Percentiles rank a stretch among this genome's conserved stretches.
phyloP scores from a whole-genome alignment of 92 coral and sea anemone genomes.

The Palythoa caribaeorum region DNA sequence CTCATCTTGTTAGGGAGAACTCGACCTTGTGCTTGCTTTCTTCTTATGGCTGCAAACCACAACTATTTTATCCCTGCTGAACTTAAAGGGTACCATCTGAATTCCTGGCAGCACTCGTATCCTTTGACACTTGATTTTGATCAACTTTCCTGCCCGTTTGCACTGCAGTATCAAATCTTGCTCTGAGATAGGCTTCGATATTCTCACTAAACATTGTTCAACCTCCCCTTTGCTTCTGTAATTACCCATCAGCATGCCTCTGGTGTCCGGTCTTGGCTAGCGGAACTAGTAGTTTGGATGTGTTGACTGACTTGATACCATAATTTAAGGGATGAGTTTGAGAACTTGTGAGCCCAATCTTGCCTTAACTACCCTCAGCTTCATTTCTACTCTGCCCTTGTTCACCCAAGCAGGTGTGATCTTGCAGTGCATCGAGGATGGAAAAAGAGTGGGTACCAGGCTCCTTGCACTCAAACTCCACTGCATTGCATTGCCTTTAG shows the following conservation, averaged over 20 bases:
- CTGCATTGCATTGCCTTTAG: neutral
- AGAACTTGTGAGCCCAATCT: slow-evolving; percentile 70
- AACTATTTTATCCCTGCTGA: slow-evolving; percentile 51
- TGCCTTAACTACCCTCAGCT: slow-evolving; percentile 65
- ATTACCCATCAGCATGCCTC: slow-evolving; percentile 53
- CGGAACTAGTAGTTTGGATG: slow-evolving; percentile 43
- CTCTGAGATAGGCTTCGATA: slow-evolving; percentile 49
- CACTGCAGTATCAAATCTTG: slow-evolving; percentile 58
- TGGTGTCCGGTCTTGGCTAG: slow-evolving; percentile 35
- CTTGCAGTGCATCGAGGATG: slow-evolving; percentile 62
- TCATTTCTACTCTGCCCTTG: slow-evolving; percentile 38
- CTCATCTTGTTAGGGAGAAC: neutral
- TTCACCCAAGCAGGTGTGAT: slow-evolving; percentile 60
- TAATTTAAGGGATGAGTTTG: slow-evolving; percentile 51
- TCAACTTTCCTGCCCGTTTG: slow-evolving; percentile 68
- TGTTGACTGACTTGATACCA: slow-evolving; percentile 34
- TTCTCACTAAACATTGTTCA: slow-evolving; percentile 57
- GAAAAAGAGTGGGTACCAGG: slow-evolving; percentile 52
- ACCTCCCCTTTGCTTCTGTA: slow-evolving; percentile 62
- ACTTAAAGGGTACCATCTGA: slow-evolving; percentile 50
- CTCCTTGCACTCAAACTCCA: slow-evolving; percentile 69
- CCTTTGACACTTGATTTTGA: slow-evolving; percentile 62
- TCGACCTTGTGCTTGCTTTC: slow-evolving; percentile 27
- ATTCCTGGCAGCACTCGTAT: slow-evolving; percentile 55
- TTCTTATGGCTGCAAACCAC: slow-evolving; percentile 28